These are phyloP conservation scores for Nothoprocta perdicaria DNA, from an alignment of 2,113 vertebrate genomes.

Conservation along the genomic window DNA sequence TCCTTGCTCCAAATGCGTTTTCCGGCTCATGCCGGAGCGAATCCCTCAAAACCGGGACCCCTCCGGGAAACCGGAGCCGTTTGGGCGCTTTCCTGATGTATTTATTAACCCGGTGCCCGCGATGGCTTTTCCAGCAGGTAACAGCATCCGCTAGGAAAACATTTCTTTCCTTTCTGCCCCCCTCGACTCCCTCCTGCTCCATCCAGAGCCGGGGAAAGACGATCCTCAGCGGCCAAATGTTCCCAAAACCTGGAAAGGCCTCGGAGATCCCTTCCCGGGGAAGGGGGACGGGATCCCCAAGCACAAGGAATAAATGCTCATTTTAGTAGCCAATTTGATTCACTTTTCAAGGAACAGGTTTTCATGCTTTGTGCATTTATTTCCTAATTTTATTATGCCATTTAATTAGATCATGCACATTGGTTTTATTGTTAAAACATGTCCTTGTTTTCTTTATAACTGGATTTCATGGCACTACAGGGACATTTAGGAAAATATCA, in stretches of 20 bases:
- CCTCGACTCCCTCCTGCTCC: not conserved
- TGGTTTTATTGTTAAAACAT: conserved; percentile 82
- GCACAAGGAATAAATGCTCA: not conserved
- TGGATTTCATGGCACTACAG: conserved; percentile 76
- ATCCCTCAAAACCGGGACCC: not conserved
- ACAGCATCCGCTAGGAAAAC: not conserved
- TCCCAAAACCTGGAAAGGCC: not conserved
- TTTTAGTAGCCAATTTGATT: conserved; percentile 53
- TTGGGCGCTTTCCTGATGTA: not conserved
- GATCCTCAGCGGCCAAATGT: not conserved
- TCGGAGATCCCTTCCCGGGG: not conserved
- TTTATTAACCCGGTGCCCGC: not conserved
- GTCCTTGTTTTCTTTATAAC: conserved; percentile 83
- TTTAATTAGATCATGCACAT: conserved; percentile 81
- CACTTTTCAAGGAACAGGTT: conserved; percentile 66
- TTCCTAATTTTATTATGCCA: conserved; percentile 78
- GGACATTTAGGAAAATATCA: conserved; percentile 74
- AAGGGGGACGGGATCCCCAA: not conserved
- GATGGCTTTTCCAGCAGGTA: conserved; percentile 50
- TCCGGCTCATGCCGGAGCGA: not conserved
- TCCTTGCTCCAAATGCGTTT: rapidly evolving
- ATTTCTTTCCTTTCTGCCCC: not conserved
- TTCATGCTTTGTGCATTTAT: conserved; percentile 75
- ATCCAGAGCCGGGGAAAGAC: not conserved
- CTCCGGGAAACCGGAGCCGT: not conserved